phyloP scores from a whole-genome alignment of 1,140 invertebrate genomes.

The Drosophila neocordata region DNA sequence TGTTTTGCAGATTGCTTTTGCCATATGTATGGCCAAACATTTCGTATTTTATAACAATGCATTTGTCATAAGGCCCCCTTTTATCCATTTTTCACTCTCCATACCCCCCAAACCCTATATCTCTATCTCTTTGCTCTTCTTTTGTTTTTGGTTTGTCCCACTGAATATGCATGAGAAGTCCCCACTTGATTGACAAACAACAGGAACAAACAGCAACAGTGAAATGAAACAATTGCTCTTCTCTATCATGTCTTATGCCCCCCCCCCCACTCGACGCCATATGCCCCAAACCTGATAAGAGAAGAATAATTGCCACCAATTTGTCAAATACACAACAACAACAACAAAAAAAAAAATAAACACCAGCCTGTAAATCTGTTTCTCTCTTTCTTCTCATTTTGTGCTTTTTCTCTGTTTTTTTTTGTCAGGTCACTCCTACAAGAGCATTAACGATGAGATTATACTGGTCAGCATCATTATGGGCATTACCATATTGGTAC shows the following conservation, averaged over 20 bases:
- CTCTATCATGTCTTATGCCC: neutral
- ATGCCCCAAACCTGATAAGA: slow-evolving; percentile 17
- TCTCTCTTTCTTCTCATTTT: slow-evolving; percentile 12
- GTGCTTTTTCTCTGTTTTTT: slow-evolving; percentile 23
- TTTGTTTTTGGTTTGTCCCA: slow-evolving; percentile 16
- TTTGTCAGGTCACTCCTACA: slow-evolving; percentile 87
- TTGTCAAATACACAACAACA: slow-evolving; percentile 37
- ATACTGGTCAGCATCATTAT: slow-evolving; percentile 93
- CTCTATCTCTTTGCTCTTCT: neutral
- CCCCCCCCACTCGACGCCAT: slow-evolving; percentile 1
- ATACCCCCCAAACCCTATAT: too few species aligned
- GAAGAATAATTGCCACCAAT: slow-evolving; percentile 58
- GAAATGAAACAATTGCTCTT: slow-evolving; percentile 4
- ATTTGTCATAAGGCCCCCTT: slow-evolving; percentile 48
- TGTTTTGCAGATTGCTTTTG: slow-evolving; percentile 36
- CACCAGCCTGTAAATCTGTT: slow-evolving; percentile 36
- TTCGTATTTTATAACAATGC: slow-evolving; percentile 59
- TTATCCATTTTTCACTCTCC: neutral
- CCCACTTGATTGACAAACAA: slow-evolving; percentile 48
- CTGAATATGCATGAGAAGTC: slow-evolving; percentile 64
- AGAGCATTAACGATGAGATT: slow-evolving; percentile 92
- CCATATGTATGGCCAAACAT: slow-evolving; percentile 32
- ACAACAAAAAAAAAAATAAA: neutral
- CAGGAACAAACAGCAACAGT: slow-evolving; percentile 15
- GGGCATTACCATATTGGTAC: slow-evolving; percentile 90